These are phyloP conservation scores for Rhipidura dahli DNA, from an alignment of 2,113 vertebrate species.

Conservation along the genomic window DNA sequence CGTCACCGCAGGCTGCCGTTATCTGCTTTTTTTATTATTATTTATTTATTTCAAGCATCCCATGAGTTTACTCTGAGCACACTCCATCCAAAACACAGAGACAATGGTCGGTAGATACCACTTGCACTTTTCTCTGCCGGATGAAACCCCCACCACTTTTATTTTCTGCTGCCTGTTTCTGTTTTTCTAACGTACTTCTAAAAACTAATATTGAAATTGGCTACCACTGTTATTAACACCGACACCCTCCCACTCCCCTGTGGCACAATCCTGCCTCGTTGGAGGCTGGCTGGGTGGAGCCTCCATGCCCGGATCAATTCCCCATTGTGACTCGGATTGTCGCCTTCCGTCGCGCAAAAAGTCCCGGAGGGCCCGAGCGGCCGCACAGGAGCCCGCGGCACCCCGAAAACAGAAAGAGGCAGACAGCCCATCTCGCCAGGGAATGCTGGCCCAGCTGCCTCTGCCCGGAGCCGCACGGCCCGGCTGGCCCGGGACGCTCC, in stretches of 20 bases:
- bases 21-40: neutral
- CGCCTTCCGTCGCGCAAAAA: neutral
- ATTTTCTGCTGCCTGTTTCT: constrained; percentile 68
- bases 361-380: neutral
- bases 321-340: neutral
- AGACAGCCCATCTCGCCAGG: constrained; percentile 54
- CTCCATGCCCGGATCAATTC: neutral
- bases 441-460: constrained; percentile 12
- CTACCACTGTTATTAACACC: neutral
- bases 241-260: neutral
- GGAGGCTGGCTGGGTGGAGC: neutral
- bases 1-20: constrained; percentile 62
- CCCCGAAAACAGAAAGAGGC: constrained; percentile 70
- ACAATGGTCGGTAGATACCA: neutral
- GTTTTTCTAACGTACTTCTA: constrained; percentile 18
- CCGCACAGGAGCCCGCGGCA: neutral
- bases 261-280: neutral
- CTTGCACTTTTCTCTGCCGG: constrained; percentile 61
- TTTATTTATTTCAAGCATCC: constrained; percentile 58
- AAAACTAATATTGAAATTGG: neutral
- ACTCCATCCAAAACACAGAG: constrained; percentile 12
- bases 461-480: neutral
- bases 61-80: constrained; percentile 38
- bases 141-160: constrained; percentile 68
- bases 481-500: neutral